Conservation (phyloP, 92 coral and sea anemone species). For the Plumapathes pennacea region DNA sequence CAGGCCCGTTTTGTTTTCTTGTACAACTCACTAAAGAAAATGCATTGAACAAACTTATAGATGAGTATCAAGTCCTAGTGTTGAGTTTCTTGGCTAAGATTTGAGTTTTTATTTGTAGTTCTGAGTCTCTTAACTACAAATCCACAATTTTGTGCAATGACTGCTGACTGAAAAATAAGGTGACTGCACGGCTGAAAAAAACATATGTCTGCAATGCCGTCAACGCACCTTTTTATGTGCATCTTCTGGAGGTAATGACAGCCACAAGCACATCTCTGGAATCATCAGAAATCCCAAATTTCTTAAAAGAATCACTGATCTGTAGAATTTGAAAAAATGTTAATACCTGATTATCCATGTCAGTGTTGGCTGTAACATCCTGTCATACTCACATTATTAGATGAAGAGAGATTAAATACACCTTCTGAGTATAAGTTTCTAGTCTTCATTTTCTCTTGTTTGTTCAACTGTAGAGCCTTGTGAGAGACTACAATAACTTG, state of each 20-base stretch:
- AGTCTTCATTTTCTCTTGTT: slow-evolving; percentile 71
- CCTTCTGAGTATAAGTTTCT: slow-evolving; percentile 83
- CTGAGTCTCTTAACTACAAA: too few relatives aligned
- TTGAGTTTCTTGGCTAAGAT: too few relatives aligned
- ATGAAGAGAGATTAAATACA: slow-evolving; percentile 80
- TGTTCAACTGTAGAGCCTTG: slow-evolving; percentile 73
- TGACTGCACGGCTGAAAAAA: too few relatives aligned
- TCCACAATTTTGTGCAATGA: too few relatives aligned
- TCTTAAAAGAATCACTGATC: slow-evolving; percentile 89
- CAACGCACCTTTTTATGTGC: slow-evolving; percentile 49
- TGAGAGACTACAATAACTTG: slow-evolving; percentile 78
- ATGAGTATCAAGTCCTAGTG: too few relatives aligned
- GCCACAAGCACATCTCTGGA: slow-evolving; percentile 62
- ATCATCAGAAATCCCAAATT: slow-evolving; percentile 78
- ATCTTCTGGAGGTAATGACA: slow-evolving; percentile 51
- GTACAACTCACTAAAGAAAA: too few relatives aligned
- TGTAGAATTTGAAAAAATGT: slow-evolving; percentile 11
- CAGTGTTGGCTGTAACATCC: background rate
- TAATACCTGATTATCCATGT: background rate
- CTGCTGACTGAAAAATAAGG: too few relatives aligned
- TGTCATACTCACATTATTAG: slow-evolving; percentile 77
- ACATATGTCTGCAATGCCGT: too few relatives aligned
- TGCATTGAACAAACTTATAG: too few relatives aligned
- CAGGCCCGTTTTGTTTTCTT: too few relatives aligned
- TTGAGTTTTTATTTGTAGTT: too few relatives aligned